These are phyloP conservation scores for Drosophila grimshawi DNA, from an alignment of 1,140 invertebrate species.

Conservation along the genomic window DNA sequence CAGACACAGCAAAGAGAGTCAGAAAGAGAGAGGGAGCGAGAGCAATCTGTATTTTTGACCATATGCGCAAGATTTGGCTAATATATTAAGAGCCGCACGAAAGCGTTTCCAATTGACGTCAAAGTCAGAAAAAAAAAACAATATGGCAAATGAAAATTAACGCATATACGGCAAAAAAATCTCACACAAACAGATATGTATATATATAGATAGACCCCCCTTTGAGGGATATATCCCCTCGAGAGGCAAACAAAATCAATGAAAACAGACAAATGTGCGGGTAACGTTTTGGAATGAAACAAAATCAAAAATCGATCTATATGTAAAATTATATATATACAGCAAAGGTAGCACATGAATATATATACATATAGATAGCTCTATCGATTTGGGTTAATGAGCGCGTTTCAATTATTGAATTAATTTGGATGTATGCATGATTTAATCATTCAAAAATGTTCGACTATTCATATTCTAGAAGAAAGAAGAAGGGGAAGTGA, in stretches of 20 bases:
- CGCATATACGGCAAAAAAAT: slow-evolving; percentile 63
- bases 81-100: slow-evolving; percentile 2
- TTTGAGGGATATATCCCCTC: background rate
- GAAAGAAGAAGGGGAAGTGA: too few relatives aligned
- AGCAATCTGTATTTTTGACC: slow-evolving; percentile 27
- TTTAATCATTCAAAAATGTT: too few relatives aligned
- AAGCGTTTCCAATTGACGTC: slow-evolving; percentile 63
- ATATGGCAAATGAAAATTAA: slow-evolving; percentile 67
- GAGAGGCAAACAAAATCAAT: slow-evolving; percentile 36
- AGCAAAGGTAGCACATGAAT: background rate
- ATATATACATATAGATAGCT: background rate
- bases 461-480: too few relatives aligned
- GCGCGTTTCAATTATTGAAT: slow-evolving; percentile 53
- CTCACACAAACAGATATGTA: slow-evolving; percentile 14
- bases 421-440: slow-evolving; percentile 12
- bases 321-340: background rate
- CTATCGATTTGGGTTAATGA: slow-evolving; percentile 69
- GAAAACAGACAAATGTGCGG: slow-evolving; percentile 20
- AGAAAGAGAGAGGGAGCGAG: background rate
- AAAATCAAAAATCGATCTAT: slow-evolving; percentile 30
- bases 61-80: slow-evolving; percentile 36
- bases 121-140: slow-evolving; percentile 42
- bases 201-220: slow-evolving; percentile 8
- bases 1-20: background rate
- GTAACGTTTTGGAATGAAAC: background rate